These are phyloP conservation scores for Cepaea hortensis DNA, from an alignment of 2,888 invertebrate genomes.

Conservation along the genomic window DNA sequence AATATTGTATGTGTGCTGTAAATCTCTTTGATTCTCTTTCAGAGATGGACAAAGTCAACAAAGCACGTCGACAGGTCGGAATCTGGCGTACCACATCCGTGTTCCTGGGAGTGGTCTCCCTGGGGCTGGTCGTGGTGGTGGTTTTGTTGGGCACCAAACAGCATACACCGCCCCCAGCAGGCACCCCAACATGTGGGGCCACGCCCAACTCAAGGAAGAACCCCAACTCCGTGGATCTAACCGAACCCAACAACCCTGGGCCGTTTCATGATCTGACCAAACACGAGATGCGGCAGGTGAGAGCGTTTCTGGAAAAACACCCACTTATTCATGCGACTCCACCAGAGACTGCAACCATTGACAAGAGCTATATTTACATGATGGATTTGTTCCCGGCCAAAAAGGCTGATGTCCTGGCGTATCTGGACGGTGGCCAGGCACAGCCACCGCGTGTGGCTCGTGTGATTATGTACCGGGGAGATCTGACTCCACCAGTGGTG, in stretches of 20 bases:
- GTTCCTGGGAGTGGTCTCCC: conserved; percentile 52
- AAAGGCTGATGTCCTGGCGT: conserved; percentile 54
- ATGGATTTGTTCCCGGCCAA: conserved; percentile 58
- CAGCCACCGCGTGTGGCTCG: conserved; percentile 59
- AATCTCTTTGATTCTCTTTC: neutral
- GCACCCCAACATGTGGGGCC: neutral
- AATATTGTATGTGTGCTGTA: too few species aligned
- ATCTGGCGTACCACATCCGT: conserved; percentile 52
- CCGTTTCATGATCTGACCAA: conserved; percentile 60
- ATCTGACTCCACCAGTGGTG: conserved; percentile 54
- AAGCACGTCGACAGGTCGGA: conserved; percentile 51
- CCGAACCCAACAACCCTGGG: conserved; percentile 55
- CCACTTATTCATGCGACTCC: conserved; percentile 52
- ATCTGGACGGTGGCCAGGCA: conserved; percentile 51
- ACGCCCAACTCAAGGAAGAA: conserved; percentile 13
- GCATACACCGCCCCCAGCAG: neutral
- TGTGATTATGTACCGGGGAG: conserved; percentile 62
- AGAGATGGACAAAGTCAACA: conserved; percentile 42
- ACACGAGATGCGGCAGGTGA: conserved; percentile 53
- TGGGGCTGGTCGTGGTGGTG: conserved; percentile 52
- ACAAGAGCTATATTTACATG: conserved; percentile 53
- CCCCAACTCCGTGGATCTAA: conserved; percentile 49
- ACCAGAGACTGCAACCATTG: conserved; percentile 36
- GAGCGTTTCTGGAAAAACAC: conserved; percentile 51
- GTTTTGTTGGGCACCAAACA: conserved; percentile 46